phyloP scores from a whole-genome alignment of 2,113 vertebrate genomes.

The Arothron firmamentum region DNA sequence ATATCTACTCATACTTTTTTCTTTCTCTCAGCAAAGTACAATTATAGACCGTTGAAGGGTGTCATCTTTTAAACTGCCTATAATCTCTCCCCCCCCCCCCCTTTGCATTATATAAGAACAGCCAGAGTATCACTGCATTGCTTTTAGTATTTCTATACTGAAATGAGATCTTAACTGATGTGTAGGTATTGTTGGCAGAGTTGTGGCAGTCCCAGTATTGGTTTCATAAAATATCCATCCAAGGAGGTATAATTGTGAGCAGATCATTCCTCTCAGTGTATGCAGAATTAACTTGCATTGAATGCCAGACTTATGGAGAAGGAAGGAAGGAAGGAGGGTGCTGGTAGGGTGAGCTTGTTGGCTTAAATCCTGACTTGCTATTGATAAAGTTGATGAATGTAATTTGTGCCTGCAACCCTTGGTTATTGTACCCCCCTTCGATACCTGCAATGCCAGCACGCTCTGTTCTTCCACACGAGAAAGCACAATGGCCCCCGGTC shows the following conservation, averaged over 20 bases:
- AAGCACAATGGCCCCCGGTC: conserved; percentile 65
- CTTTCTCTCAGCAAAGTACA: conserved; percentile 89
- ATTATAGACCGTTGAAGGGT: conserved; percentile 92
- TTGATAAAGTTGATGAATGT: conserved; percentile 75
- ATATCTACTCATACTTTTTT: conserved; percentile 82
- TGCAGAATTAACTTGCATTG: conserved; percentile 64
- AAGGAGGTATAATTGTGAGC: conserved; percentile 55
- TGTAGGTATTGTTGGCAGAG: conserved; percentile 56
- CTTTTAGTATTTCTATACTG: conserved; percentile 49
- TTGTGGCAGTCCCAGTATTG: conserved; percentile 34
- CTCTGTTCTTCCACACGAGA: conserved; percentile 53
- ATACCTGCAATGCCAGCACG: conserved; percentile 67
- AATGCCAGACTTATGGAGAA: conserved; percentile 57
- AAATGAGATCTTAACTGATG: conserved; percentile 62
- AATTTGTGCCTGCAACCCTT: conserved; percentile 64
- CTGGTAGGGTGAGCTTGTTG: conserved; percentile 53
- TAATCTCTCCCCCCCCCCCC: conserved; percentile 43
- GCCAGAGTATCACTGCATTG: conserved; percentile 31
- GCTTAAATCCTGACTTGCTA: conserved; percentile 68
- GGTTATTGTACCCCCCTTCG: conserved; percentile 59
- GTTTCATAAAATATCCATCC: conserved; percentile 61
- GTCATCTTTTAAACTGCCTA: conserved; percentile 80
- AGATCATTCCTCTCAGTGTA: conserved; percentile 40
- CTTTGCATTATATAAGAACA: conserved; percentile 34
- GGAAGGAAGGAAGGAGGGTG: conserved; percentile 30